These are phyloP conservation scores for Chaenogobius annularis DNA, from an alignment of 2,113 vertebrate genomes.

Conservation along the genomic window DNA sequence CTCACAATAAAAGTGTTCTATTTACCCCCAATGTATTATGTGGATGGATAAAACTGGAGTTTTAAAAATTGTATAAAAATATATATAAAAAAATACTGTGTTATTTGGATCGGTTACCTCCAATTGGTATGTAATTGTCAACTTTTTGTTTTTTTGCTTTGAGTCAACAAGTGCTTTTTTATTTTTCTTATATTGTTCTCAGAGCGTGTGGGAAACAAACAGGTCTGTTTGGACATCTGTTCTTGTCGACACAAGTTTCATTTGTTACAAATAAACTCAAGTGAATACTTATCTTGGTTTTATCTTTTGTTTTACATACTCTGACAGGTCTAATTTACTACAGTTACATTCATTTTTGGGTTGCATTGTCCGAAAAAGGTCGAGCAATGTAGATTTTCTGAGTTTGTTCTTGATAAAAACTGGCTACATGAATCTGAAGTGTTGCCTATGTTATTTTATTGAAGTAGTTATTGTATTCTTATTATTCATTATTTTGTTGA, in stretches of 20 bases:
- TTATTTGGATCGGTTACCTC: slow-evolving; percentile 92
- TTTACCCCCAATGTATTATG: slow-evolving; percentile 67
- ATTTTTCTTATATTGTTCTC: slow-evolving; percentile 93
- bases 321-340: not conserved
- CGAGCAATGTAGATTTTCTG: too few species aligned
- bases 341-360: not conserved
- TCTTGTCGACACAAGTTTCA: slow-evolving; percentile 99
- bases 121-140: slow-evolving; percentile 94
- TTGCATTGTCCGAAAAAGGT: too few species aligned
- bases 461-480: too few species aligned
- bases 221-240: slow-evolving; percentile 97
- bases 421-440: not conserved
- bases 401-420: too few species aligned
- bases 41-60: slow-evolving; percentile 79
- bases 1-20: slow-evolving; percentile 80
- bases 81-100: slow-evolving; percentile 89
- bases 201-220: slow-evolving; percentile 79
- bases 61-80: slow-evolving; percentile 78
- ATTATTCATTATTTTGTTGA: not conserved
- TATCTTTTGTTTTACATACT: not conserved
- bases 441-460: not conserved
- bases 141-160: slow-evolving; percentile 83
- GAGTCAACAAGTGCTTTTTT: slow-evolving; percentile 98
- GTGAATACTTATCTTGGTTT: slow-evolving; percentile 81
- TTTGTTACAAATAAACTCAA: slow-evolving; percentile 99